Evolutionary conservation across 23 tunicate genomes (phyloP).

Genomic region (Phallusia fumigata): DNA sequence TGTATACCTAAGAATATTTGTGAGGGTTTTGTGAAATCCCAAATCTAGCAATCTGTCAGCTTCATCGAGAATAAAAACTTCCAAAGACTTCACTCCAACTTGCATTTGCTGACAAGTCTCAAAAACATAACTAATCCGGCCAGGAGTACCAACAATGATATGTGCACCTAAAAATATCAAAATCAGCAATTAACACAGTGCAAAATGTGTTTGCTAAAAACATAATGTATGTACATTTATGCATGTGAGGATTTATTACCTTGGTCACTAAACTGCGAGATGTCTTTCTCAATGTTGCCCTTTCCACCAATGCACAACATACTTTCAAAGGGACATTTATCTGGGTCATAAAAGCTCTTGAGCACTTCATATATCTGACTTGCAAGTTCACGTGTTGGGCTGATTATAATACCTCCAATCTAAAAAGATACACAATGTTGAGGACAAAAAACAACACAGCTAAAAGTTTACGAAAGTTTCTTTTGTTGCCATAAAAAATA

Average conservation of each 20-base stretch:
- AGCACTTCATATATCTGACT: conserved; percentile 83
- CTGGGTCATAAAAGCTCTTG: conserved; percentile 31
- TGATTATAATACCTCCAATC: conserved; percentile 65
- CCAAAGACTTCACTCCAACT: conserved; percentile 54
- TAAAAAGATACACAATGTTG: background rate
- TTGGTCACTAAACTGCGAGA: conserved; percentile 22
- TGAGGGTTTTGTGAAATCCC: conserved; percentile 85
- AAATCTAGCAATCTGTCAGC: conserved; percentile 92
- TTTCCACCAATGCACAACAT: conserved; percentile 79
- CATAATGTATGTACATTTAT: background rate
- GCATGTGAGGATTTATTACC: conserved; percentile 23
- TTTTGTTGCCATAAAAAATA: too few relatives aligned
- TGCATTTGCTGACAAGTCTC: conserved; percentile 42
- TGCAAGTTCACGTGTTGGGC: conserved; percentile 95
- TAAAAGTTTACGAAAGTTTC: too few relatives aligned
- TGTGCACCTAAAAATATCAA: conserved; percentile 54
- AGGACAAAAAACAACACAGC: background rate
- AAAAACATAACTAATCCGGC: conserved; percentile 65
- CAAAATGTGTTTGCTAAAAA: background rate
- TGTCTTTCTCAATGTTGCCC: conserved; percentile 68
- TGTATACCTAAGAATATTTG: conserved; percentile 68
- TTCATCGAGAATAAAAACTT: conserved; percentile 90
- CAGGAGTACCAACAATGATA: conserved; percentile 94
- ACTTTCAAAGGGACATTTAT: conserved; percentile 36
- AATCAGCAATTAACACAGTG: background rate